phyloP scores from a whole-genome alignment of 2,797 vertebrate genomes.

The Presbytis comata region DNA sequence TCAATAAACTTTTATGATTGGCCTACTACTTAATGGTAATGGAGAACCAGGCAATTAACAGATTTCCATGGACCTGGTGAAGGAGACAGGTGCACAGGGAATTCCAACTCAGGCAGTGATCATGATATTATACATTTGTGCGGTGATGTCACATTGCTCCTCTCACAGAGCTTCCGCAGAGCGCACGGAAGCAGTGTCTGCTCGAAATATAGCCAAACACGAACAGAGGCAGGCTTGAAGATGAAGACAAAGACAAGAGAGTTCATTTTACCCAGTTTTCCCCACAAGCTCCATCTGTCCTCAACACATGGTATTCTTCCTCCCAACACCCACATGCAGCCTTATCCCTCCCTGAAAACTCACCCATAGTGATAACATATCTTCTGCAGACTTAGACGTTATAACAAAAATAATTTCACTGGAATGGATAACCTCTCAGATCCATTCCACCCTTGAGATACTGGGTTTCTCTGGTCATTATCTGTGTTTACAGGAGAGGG shows the following conservation, averaged over 20 bases:
- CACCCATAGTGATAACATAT: background rate
- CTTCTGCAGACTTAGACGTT: background rate
- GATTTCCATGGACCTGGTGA: background rate
- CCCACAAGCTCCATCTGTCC: background rate
- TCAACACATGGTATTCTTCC: background rate
- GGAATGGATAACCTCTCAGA: slow-evolving; percentile 5
- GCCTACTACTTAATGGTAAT: background rate
- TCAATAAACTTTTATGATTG: background rate
- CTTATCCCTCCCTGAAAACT: background rate
- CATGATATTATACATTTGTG: fast-evolving
- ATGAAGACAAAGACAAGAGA: slow-evolving; percentile 10
- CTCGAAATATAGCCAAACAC: background rate
- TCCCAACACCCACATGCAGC: background rate
- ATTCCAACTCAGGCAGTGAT: background rate
- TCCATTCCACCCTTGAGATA: background rate
- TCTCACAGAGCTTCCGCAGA: background rate
- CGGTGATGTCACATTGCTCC: background rate
- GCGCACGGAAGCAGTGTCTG: background rate
- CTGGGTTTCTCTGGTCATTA: background rate
- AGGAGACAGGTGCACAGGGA: background rate
- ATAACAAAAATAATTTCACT: slow-evolving; percentile 34
- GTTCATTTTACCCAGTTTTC: background rate
- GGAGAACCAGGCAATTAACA: background rate
- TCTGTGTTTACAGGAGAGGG: slow-evolving; percentile 37
- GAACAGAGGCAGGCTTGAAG: background rate